Conservation (phyloP, 2,888 invertebrate species). For the Erebia palarica region DNA sequence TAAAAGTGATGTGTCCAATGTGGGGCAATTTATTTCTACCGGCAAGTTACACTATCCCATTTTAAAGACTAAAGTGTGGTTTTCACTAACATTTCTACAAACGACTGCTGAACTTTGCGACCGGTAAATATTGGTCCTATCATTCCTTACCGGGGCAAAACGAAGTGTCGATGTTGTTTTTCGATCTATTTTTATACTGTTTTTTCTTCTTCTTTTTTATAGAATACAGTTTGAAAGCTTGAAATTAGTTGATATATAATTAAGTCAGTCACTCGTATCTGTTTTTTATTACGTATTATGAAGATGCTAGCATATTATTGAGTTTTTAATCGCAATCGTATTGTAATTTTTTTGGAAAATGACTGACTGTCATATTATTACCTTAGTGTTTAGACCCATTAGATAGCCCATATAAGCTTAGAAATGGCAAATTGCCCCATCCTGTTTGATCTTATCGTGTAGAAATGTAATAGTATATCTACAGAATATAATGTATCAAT, state of each 20-base stretch:
- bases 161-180: constrained; percentile 47
- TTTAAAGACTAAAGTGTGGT: constrained; percentile 57
- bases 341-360: constrained; percentile 11
- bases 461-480: constrained; percentile 32
- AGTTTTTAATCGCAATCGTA: not conserved
- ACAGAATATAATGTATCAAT: constrained; percentile 29
- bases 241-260: constrained; percentile 12
- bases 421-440: constrained; percentile 34
- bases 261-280: constrained; percentile 1
- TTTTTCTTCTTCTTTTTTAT: constrained; percentile 21
- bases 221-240: constrained; percentile 19
- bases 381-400: constrained; percentile 30
- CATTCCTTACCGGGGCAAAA: constrained; percentile 84
- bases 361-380: constrained; percentile 19
- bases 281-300: not conserved
- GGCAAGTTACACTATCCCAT: constrained; percentile 49
- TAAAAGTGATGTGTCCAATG: not conserved
- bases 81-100: constrained; percentile 37
- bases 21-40: not conserved
- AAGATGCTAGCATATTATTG: constrained; percentile 7
- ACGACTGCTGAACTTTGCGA: constrained; percentile 66
- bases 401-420: constrained; percentile 28
- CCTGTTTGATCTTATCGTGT: constrained; percentile 33
- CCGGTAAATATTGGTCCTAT: constrained; percentile 84
- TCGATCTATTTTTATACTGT: constrained; percentile 39